Evolutionary conservation across 2,888 invertebrate species (phyloP).

Genomic region (Serrognathus titanus): DNA sequence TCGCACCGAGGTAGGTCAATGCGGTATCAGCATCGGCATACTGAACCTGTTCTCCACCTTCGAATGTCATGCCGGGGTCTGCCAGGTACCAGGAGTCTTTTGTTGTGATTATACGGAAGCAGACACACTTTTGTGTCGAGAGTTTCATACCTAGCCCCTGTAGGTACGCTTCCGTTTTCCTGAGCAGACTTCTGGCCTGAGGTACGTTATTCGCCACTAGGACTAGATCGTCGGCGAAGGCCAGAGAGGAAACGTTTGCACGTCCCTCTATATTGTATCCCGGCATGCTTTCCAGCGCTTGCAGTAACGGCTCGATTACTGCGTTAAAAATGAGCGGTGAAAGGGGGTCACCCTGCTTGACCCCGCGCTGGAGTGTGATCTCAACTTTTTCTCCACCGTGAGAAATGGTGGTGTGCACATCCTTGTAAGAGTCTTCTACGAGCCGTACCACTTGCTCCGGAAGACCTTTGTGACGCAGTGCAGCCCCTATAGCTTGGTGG

Average conservation of each 20-base stretch:
- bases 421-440: conserved; percentile 5
- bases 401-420: conserved; percentile 34
- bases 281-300: conserved; percentile 25
- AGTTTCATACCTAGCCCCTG: conserved; percentile 29
- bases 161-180: conserved; percentile 27
- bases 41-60: conserved; percentile 25
- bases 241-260: conserved; percentile 30
- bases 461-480: too few relatives aligned
- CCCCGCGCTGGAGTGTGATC: conserved; percentile 38
- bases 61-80: conserved; percentile 29
- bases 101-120: conserved; percentile 23
- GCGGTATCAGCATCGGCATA: conserved; percentile 24
- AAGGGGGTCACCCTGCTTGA: conserved; percentile 45
- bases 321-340: conserved; percentile 43
- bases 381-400: conserved; percentile 18
- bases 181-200: conserved; percentile 32
- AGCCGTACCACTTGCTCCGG: too few relatives aligned
- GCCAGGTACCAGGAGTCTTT: conserved; percentile 33
- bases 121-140: conserved; percentile 20
- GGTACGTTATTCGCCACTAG: conserved; percentile 37
- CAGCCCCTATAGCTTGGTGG: too few relatives aligned
- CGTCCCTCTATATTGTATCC: conserved; percentile 17
- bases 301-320: conserved; percentile 32
- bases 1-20: conserved; percentile 35
- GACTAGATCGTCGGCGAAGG: conserved; percentile 42